phyloP scores from a whole-genome alignment of 2,113 vertebrate genomes.

The Cromileptes altivelis region DNA sequence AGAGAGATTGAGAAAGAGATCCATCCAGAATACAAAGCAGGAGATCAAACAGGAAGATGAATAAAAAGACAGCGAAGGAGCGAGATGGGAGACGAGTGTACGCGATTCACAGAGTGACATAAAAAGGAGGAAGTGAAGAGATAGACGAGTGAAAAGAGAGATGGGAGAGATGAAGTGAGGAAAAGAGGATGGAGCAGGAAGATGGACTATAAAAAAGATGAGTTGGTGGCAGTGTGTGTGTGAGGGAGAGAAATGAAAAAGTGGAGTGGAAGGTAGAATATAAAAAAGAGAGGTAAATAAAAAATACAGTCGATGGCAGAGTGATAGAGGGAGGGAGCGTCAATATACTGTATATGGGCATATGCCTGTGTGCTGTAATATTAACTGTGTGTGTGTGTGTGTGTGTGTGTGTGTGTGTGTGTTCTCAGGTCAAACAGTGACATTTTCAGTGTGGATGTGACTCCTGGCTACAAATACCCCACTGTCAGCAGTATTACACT shows the following conservation, averaged over 20 bases:
- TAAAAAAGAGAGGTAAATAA: constrained; percentile 38
- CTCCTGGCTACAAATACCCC: constrained; percentile 29
- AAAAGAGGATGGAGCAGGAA: not conserved
- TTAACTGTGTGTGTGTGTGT: no score
- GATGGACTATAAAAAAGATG: constrained; percentile 29
- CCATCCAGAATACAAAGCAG: constrained; percentile 59
- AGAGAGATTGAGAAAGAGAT: constrained; percentile 19
- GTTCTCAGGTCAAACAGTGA: not conserved
- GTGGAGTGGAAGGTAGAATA: not conserved
- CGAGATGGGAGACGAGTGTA: constrained; percentile 6
- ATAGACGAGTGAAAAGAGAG: constrained; percentile 2
- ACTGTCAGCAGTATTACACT: constrained; percentile 39
- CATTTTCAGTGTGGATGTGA: constrained; percentile 37
- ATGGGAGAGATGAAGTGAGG: constrained; percentile 9
- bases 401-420: no score
- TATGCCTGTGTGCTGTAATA: not conserved
- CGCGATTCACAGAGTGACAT: constrained; percentile 31
- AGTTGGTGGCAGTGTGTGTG: constrained; percentile 1
- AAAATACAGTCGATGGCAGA: constrained; percentile 17
- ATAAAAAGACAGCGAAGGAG: constrained; percentile 29
- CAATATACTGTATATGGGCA: not conserved
- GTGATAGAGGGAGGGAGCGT: constrained; percentile 14
- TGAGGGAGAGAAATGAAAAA: not conserved
- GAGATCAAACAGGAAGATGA: constrained; percentile 64
- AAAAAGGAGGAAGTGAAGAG: constrained; percentile 13